phyloP scores from a whole-genome alignment of 2,113 vertebrate genomes.

The Pseudorasbora parva region DNA sequence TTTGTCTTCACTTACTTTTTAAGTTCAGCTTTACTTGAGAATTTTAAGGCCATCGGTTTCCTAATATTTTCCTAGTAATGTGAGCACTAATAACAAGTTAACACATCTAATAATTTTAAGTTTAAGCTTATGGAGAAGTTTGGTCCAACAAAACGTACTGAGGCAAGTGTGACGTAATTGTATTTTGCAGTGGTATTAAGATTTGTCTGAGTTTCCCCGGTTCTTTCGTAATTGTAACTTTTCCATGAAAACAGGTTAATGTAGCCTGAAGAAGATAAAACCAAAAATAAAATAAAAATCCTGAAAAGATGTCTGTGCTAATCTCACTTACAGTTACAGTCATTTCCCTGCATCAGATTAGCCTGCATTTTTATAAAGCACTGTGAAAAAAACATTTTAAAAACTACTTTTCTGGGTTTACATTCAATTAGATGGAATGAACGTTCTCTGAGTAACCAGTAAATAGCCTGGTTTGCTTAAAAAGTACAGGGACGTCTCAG shows the following conservation, averaged over 20 bases:
- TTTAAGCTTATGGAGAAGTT: no score
- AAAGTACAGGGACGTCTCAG: conserved; percentile 17
- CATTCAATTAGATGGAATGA: conserved; percentile 23
- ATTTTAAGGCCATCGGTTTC: no score
- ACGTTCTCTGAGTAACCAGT: conserved; percentile 13
- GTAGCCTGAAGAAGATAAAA: conserved; percentile 12
- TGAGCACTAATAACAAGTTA: no score
- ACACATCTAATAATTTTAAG: no score
- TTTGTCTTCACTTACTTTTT: no score
- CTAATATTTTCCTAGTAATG: no score
- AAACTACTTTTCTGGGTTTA: conserved; percentile 24
- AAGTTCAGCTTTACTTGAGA: no score
- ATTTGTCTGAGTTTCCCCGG: not conserved
- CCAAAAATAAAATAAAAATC: no score
- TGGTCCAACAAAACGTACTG: no score
- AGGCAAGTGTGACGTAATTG: no score
- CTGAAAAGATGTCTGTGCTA: not conserved
- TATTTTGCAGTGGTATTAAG: not conserved
- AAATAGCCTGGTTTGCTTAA: conserved; percentile 9
- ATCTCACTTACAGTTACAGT: not conserved
- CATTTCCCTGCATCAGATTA: conserved; percentile 3
- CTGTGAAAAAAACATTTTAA: not conserved
- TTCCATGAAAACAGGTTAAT: conserved; percentile 2
- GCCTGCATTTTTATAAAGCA: not conserved
- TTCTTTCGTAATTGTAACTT: not conserved